Conservation (phyloP, 2,888 invertebrate genomes). For the Phania funesta region DNA sequence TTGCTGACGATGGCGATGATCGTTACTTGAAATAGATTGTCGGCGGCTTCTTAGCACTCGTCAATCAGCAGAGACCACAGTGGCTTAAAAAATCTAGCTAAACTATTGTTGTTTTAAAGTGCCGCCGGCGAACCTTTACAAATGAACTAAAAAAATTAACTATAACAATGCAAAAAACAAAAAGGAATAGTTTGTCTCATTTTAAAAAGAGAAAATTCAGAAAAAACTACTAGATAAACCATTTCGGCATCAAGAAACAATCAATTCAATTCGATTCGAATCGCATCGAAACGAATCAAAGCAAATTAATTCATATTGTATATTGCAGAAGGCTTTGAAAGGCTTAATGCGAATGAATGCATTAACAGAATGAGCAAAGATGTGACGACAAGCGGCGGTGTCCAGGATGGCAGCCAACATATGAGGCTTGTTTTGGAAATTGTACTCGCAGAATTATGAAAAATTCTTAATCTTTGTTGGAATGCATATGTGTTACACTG, state of each 20-base stretch:
- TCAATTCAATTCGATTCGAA: constrained; percentile 25
- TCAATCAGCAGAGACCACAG: constrained; percentile 67
- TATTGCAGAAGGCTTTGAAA: not conserved
- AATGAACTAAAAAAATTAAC: constrained; percentile 14
- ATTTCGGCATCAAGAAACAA: constrained; percentile 45
- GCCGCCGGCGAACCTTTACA: constrained; percentile 46
- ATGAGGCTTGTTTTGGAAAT: not conserved
- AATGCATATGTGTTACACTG: constrained; percentile 24
- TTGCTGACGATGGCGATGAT: constrained; percentile 35
- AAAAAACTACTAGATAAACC: constrained; percentile 43
- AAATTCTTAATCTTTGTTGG: not conserved
- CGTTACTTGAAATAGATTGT: constrained; percentile 57
- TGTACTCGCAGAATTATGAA: not conserved
- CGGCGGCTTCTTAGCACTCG: constrained; percentile 66
- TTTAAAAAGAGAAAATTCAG: constrained; percentile 7
- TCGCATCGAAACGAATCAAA: constrained; percentile 2
- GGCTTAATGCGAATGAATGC: not conserved
- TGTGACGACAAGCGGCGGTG: not conserved
- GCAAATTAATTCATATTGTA: constrained; percentile 54
- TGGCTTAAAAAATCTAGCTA: constrained; percentile 63
- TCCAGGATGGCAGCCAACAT: not conserved
- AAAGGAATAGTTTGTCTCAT: constrained; percentile 7
- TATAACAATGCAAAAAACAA: constrained; percentile 35
- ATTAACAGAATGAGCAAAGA: constrained; percentile 13
- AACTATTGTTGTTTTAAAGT: constrained; percentile 47